A percentile compares a stretch with the other conserved stretches of the same genome.
phyloP scores from a whole-genome alignment of 2,888 invertebrate genomes.

The Acronicta psi region DNA sequence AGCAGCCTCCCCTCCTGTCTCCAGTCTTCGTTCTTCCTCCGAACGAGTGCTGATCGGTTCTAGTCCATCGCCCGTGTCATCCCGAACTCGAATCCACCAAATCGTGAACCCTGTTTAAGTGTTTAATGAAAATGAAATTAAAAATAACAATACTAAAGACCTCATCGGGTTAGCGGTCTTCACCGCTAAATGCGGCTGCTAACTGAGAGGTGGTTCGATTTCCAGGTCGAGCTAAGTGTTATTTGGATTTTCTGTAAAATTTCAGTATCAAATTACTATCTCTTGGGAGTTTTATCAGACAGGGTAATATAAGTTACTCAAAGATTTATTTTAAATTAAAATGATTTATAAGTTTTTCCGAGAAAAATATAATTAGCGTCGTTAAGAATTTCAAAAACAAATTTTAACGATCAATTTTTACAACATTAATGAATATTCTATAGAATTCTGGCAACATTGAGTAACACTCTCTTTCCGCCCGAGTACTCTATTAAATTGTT shows the following conservation, averaged over 20 bases:
- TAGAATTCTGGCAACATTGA: conserved; percentile 2
- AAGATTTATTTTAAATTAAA: too few species aligned
- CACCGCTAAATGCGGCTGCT: neutral
- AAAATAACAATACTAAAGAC: too few species aligned
- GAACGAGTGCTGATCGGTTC: conserved; percentile 69
- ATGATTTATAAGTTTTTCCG: neutral
- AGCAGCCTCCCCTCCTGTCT: conserved; percentile 79
- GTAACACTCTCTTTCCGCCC: conserved; percentile 10
- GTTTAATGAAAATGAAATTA: neutral
- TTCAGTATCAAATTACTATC: too few species aligned
- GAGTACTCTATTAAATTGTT: conserved; percentile 44
- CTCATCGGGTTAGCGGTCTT: too few species aligned
- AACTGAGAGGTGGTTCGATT: neutral
- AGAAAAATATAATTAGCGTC: conserved; percentile 6
- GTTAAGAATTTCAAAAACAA: neutral
- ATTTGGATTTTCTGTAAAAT: too few species aligned
- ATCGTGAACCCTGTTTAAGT: conserved; percentile 79
- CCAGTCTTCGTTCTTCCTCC: conserved; percentile 79
- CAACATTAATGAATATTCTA: neutral
- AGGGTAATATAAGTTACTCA: too few species aligned
- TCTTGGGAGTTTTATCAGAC: too few species aligned
- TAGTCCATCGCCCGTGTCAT: conserved; percentile 74
- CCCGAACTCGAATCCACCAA: conserved; percentile 81
- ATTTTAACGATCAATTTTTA: neutral
- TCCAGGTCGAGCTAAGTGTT: too few species aligned